phyloP scores from a whole-genome alignment of 2,797 vertebrate genomes.

The Arrhamphus sclerolepis region DNA sequence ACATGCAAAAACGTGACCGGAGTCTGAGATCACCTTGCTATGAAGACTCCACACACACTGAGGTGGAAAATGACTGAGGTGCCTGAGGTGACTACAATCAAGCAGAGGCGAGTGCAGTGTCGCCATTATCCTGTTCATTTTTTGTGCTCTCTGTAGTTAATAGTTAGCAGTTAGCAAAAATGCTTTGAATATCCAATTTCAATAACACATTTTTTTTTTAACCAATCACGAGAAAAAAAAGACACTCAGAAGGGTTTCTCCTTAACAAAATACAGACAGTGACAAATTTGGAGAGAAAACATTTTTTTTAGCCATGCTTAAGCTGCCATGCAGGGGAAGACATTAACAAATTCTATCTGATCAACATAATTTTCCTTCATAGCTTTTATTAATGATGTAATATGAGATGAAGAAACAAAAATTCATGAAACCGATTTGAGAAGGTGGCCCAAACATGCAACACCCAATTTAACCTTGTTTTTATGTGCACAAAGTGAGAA shows the following conservation, averaged over 20 bases:
- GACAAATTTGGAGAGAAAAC: slow-evolving; percentile 11
- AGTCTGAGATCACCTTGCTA: no score
- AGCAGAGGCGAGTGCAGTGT: no score
- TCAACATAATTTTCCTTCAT: slow-evolving; percentile 48
- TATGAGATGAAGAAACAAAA: slow-evolving; percentile 34
- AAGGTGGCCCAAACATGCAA: slow-evolving; percentile 57
- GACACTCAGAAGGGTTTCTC: not conserved
- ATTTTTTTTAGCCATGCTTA: slow-evolving; percentile 28
- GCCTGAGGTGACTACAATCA: no score
- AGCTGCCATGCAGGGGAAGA: no score
- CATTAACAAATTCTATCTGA: slow-evolving; percentile 47
- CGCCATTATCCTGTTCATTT: not conserved
- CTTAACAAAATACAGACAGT: slow-evolving; percentile 38
- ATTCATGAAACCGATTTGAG: slow-evolving; percentile 30
- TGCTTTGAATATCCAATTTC: no score
- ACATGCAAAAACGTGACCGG: no score
- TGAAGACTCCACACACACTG: no score
- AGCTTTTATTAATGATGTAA: slow-evolving; percentile 51
- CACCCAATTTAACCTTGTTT: slow-evolving; percentile 69
- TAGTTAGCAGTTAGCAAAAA: no score
- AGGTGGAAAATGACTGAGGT: no score
- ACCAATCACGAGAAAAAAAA: not conserved
- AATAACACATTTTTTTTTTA: not conserved
- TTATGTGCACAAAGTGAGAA: slow-evolving; percentile 62
- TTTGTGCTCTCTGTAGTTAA: not conserved